These are phyloP conservation scores for Suricata suricatta DNA, from an alignment of 2,113 vertebrate genomes.

Conservation along the genomic window DNA sequence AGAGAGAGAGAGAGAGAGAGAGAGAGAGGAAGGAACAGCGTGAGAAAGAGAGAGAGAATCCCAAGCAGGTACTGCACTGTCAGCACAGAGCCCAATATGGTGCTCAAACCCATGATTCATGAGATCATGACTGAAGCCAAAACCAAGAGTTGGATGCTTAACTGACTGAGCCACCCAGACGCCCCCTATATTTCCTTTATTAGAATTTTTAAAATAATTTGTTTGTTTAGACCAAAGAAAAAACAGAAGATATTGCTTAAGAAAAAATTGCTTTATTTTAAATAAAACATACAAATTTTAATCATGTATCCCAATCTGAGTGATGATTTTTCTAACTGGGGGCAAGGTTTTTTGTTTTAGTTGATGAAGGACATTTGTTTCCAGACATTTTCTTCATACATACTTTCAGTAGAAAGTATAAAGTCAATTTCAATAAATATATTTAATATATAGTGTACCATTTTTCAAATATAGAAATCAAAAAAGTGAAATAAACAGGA, in stretches of 20 bases:
- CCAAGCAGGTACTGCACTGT: fast-evolving
- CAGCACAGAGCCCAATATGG: no score
- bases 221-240: not conserved
- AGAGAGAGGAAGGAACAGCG: no score
- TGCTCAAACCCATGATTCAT: no score
- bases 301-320: not conserved
- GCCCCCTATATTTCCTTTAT: not conserved
- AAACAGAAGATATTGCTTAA: not conserved
- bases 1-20: no score
- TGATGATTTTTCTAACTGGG: not conserved
- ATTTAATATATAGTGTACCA: not conserved
- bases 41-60: no score
- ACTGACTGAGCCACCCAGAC: no score
- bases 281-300: not conserved
- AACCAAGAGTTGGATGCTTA: no score
- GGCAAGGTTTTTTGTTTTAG: not conserved
- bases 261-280: not conserved
- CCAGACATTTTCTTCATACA: not conserved
- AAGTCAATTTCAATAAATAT: not conserved
- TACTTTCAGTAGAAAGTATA: not conserved
- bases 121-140: no score
- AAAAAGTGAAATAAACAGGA: not conserved
- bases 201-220: not conserved
- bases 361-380: not conserved
- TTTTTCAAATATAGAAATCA: not conserved